These are phyloP conservation scores for Calcarius lapponicus DNA, from an alignment of 2,797 vertebrate species.

Conservation along the genomic window DNA sequence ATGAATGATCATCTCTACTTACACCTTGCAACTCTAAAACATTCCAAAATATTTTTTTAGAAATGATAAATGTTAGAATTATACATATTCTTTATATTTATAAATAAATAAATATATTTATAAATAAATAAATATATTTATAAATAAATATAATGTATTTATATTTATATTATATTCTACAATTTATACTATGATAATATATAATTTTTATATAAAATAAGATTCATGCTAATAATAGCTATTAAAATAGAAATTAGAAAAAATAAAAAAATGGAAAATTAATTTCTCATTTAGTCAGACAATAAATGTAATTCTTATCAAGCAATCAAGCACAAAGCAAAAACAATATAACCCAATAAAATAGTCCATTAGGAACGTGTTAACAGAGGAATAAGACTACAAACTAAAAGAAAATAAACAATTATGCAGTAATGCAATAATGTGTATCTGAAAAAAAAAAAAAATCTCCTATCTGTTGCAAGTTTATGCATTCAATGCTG, in stretches of 20 bases:
- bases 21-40: background rate
- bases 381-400: background rate
- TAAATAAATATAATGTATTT: too few species aligned
- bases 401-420: background rate
- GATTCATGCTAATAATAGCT: background rate
- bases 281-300: background rate
- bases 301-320: background rate
- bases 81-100: too few species aligned
- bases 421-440: background rate
- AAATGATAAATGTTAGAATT: background rate
- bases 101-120: too few species aligned
- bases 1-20: background rate
- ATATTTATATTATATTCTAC: background rate
- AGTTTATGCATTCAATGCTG: background rate
- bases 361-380: background rate
- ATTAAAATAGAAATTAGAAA: background rate
- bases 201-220: background rate
- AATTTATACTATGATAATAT: background rate
- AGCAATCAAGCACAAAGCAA: background rate
- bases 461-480: background rate
- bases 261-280: background rate
- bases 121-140: too few species aligned
- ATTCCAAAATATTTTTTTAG: background rate
- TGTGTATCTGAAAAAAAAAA: background rate
- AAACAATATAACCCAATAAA: background rate